A percentile compares a stretch with the other conserved stretches of the same genome.
These are phyloP conservation scores for Drosophila biarmipes DNA, from an alignment of 1,140 invertebrate species.

Conservation along the genomic window DNA sequence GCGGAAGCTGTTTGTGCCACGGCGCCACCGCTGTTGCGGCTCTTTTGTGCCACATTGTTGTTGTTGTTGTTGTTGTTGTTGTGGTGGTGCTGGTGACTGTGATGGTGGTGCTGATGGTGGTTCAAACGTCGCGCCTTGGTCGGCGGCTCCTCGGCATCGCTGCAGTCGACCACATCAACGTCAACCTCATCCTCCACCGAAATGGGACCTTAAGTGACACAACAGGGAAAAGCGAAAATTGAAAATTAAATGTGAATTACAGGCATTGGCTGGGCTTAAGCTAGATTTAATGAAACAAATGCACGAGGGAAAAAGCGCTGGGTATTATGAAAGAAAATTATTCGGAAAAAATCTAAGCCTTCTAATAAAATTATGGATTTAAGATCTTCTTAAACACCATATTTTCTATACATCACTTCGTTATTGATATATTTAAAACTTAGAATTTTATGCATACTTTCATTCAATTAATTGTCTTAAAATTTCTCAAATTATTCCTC, in stretches of 20 bases:
- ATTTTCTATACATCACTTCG: no score
- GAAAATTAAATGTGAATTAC: slow-evolving; percentile 53
- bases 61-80: slow-evolving; percentile 55
- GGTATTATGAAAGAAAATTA: not conserved
- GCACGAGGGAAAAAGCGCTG: not conserved
- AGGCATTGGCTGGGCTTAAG: slow-evolving; percentile 1
- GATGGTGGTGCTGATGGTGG: slow-evolving; percentile 63
- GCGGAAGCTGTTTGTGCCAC: slow-evolving; percentile 29
- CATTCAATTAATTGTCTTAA: not conserved
- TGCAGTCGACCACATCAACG: slow-evolving; percentile 87
- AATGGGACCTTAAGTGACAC: slow-evolving; percentile 80
- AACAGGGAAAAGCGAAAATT: slow-evolving; percentile 37
- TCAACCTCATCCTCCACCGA: slow-evolving; percentile 85
- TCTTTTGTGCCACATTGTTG: slow-evolving; percentile 64
- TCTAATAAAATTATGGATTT: no score
- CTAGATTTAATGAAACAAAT: slow-evolving; percentile 9
- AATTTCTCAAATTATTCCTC: no score
- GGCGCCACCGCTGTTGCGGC: slow-evolving; percentile 55
- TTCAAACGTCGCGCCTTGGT: slow-evolving; percentile 73
- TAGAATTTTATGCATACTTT: no score
- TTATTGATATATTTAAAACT: no score
- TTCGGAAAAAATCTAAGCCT: no score
- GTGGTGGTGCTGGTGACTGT: slow-evolving; percentile 38
- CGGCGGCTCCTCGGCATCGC: slow-evolving; percentile 84
- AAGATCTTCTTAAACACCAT: no score